phyloP scores from a whole-genome alignment of 1,140 invertebrate genomes.

The Lutraria rhynchaena region DNA sequence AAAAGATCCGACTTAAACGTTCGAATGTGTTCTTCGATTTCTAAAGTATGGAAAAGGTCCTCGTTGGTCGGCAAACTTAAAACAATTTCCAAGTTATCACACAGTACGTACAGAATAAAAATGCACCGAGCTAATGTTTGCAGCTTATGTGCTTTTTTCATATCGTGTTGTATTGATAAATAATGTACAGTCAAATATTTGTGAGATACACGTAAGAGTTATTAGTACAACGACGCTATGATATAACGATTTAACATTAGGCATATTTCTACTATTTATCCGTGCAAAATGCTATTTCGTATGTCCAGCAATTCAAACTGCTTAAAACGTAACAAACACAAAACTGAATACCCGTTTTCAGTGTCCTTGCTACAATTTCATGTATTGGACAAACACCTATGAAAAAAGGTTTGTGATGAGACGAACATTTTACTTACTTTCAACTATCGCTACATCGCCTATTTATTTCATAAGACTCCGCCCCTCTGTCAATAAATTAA shows the following conservation, averaged over 20 bases:
- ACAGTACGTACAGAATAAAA: slow-evolving; percentile 8
- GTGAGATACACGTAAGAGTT: not conserved
- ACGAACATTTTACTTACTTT: too few species aligned
- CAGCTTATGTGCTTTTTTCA: slow-evolving; percentile 42
- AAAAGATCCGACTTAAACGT: slow-evolving; percentile 46
- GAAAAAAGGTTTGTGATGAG: not conserved
- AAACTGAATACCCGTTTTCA: too few species aligned
- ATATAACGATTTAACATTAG: slow-evolving; percentile 34
- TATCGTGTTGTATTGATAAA: slow-evolving; percentile 39
- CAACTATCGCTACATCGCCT: too few species aligned
- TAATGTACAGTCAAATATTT: slow-evolving; percentile 33
- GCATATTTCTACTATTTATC: slow-evolving; percentile 56
- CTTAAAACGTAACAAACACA: too few species aligned
- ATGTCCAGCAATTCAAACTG: too few species aligned
- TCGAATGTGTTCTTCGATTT: slow-evolving; percentile 50
- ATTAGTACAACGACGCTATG: slow-evolving; percentile 4
- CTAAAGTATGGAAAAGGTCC: not conserved
- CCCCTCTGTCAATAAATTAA: slow-evolving; percentile 29
- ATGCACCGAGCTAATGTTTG: slow-evolving; percentile 22
- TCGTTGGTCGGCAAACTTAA: slow-evolving; percentile 22
- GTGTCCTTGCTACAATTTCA: too few species aligned
- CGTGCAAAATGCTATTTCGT: not conserved
- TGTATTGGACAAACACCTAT: slow-evolving; percentile 9
- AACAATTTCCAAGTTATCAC: slow-evolving; percentile 23
- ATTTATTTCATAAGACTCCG: not conserved